A percentile compares a stretch with the other conserved stretches of the same genome.
phyloP scores from a whole-genome alignment of 2,888 invertebrate species.

The Reticulitermes lucifugus region DNA sequence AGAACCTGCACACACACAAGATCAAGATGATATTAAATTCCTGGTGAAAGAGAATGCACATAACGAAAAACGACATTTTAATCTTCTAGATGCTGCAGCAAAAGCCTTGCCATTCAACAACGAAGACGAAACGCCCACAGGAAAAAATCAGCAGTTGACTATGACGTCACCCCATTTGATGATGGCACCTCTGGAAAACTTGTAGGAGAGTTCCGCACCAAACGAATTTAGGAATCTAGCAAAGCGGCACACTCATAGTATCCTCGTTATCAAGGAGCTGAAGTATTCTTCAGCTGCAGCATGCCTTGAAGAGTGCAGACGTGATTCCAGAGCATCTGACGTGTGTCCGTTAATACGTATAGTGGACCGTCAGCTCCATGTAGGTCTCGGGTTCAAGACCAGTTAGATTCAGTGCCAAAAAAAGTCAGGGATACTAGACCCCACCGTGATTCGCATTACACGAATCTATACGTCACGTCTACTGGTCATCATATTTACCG shows the following conservation, averaged over 20 bases:
- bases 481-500: no score
- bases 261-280: neutral
- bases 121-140: neutral
- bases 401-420: no score
- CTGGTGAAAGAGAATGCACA: no score
- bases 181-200: neutral
- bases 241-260: neutral
- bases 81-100: no score
- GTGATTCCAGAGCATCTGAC: neutral
- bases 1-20: neutral
- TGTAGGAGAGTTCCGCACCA: neutral
- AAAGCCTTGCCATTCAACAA: neutral
- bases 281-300: neutral
- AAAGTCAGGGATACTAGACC: no score
- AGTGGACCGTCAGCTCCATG: no score
- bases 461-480: no score
- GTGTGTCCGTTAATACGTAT: no score
- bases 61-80: no score
- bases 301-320: neutral
- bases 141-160: neutral
- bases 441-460: no score
- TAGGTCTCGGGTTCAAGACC: no score
- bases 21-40: neutral
- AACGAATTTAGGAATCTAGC: neutral
- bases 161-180: neutral